phyloP scores from a whole-genome alignment of 1,140 invertebrate species.

The Galendromus occidentalis region DNA sequence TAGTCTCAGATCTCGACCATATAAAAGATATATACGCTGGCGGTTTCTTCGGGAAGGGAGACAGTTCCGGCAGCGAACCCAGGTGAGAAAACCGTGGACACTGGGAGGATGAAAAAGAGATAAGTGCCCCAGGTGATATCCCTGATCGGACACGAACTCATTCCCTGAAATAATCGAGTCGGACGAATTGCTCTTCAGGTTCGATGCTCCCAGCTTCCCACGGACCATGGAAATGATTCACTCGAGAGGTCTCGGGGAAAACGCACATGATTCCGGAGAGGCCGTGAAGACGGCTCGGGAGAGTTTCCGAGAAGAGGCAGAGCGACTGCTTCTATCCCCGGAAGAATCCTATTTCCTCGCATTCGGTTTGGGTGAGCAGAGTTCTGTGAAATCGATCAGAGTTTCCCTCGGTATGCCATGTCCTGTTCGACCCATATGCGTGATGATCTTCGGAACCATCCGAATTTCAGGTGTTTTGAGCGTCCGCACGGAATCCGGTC shows the following conservation, averaged over 20 bases:
- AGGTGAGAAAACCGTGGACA: too few species aligned
- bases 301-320: background rate
- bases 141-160: too few species aligned
- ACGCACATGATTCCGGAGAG: too few species aligned
- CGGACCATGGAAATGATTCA: too few species aligned
- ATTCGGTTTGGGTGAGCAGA: background rate
- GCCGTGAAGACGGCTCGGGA: too few species aligned
- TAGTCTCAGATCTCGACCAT: background rate
- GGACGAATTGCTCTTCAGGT: too few species aligned
- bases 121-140: too few species aligned
- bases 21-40: background rate
- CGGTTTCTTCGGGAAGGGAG: background rate
- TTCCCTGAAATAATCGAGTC: too few species aligned
- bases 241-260: too few species aligned
- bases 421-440: background rate
- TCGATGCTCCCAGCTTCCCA: too few species aligned
- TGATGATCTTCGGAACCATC: background rate
- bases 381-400: too few species aligned
- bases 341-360: background rate
- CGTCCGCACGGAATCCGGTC: background rate
- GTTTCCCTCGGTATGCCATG: background rate
- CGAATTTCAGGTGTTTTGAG: background rate
- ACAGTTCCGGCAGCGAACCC: background rate
- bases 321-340: background rate
- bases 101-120: too few species aligned